Evolutionary conservation across 2,113 vertebrate genomes (phyloP), one percentile per base, ranked within the genome.

Genomic region (Oenanthe melanoleuca): DNA sequence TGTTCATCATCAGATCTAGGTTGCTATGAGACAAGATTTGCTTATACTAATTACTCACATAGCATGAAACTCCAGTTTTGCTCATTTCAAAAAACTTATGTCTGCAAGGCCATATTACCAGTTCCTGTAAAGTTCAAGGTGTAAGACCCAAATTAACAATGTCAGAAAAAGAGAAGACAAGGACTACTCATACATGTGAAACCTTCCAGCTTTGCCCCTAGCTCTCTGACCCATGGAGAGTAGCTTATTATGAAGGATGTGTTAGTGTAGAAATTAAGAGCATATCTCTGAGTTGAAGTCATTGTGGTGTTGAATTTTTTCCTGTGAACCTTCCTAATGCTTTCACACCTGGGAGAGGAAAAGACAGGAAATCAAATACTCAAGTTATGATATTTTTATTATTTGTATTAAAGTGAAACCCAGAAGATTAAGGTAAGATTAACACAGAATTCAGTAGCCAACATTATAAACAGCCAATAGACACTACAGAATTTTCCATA

Each of bases 1-100:
- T 98, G 97, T 97, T 98, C 96, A 96, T 97, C 97, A 97, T 93
- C 96, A 97, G 85, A 97, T 96, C 91, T 92, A 92, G 55, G 96
- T 97, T 98, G 97, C 97, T 97, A 97, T 91, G 97, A 98, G 88
- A 98, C 96, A 89, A 77, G 67, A 83, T 92, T 91, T 91, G 66
- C 96, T 96, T 95, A 97, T 97, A 92, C 75, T 98, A 97, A 98
- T 98, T 97, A 97, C 81, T 69, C 91, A 74, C 8, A 22, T 77
- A 96, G 91, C 69, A 83, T 87, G 70, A 92, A 96, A 93, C 50
- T 89, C 79, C 55, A 89, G 19, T 96, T 97, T 92, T 97, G 55
- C 55, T 97, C 95, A 92, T 96, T 97, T 97, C 57, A 97, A 97
- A 81, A n/a, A 94, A 94, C 65, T 95, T 95, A 55, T 12, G 9